Base-by-base conservation (phyloP, 2,797 vertebrate species). In the Argentina silus region DNA sequence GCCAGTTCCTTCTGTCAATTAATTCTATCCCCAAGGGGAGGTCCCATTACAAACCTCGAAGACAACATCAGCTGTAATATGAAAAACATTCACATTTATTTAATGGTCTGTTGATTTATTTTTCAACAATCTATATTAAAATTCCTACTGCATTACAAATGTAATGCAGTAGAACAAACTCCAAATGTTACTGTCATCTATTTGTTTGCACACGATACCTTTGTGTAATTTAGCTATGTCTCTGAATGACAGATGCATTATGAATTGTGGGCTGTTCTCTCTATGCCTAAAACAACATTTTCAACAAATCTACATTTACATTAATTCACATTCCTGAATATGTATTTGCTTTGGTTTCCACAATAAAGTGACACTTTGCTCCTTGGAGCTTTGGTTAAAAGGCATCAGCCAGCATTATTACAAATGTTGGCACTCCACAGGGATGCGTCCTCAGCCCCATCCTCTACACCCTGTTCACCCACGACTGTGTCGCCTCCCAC, bases 1-100 rank as follows among this genome's bases (percentile, higher is more conserved):
- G 60, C 83, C 72, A 81, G 81, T 87, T 83, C 89, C 83, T 82
- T 79, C 86, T 90, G 87, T 91, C 90, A 92, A 71, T 92, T 64
- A 36, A 4, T 36, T 36, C 4, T 36, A 36, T 36, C 27, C 27
- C 27, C 27, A 36, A 36, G 27, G 27, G 27, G 27, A 36, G 27
- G 27, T 4, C 27, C 27, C 4, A 15, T 73, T 84, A 77, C 80
- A 84, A 81, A 84, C 81, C 83, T 74, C 72, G 61, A 63, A 78
- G 78, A 83, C 78, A 71, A 85, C 87, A 86, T 82, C 87, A 91
- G 90, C 87, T 88, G 79, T 89, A 88, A 87, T 87, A 87, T 83
- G 83, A n/a, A 88, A 87, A 90, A 87, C 83, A 86, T 86, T 87
- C 83, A 83, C 78, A 82, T 89, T 85, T 90, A 88, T 91, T 89